Base-by-base conservation (phyloP, 2,888 invertebrate genomes). In the Agonum fuliginosum region DNA sequence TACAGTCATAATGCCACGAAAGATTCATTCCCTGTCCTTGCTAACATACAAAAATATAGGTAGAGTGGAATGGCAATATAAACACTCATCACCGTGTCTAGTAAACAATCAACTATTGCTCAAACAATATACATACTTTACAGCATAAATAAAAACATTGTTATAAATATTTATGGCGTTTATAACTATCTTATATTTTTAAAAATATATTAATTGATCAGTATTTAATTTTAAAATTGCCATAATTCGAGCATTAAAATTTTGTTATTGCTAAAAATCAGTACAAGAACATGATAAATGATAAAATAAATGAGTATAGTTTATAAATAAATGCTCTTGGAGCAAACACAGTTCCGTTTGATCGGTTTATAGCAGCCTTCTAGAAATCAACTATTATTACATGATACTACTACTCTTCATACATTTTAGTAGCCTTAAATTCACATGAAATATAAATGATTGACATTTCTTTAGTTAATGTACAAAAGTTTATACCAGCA, bases 401-500 rank as follows among this genome's bases (percentile, higher is more conserved):
- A 58, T 58, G 58, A 58, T 70, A n/a, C n/a, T 20, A 22, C 41
- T 70, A 70, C 24, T 70, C 24, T 14, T 27, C 41, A 43, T 43
- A 43, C 46, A 70, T 70, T 43, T 70, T 70, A 70, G 70, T 46
- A 70, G 70, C 70, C 22, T 43, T 70, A 51, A 71, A 71, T 48
- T 72, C 37, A 72, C 72, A 54, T 72, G 24, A 70, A 70, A 30
- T 74, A 74, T 62, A 62, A 65, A 74, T 65, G 54, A 73, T 73
- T 73, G 73, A 74, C 74, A 65, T 74, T 65, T 41, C 22, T 41
- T 41, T 19, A 62, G 34, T 74, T 65, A 74, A 71, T 48, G 71
- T 71, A 71, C 10, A 71, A 71, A 71, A 71, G 71, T 71, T 67
- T 70, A 70, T 70, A 71, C 27, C 46, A 71, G 71, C 71, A 71